Conservation (phyloP, 2,113 vertebrate species). For the Phocoena sinus region DNA sequence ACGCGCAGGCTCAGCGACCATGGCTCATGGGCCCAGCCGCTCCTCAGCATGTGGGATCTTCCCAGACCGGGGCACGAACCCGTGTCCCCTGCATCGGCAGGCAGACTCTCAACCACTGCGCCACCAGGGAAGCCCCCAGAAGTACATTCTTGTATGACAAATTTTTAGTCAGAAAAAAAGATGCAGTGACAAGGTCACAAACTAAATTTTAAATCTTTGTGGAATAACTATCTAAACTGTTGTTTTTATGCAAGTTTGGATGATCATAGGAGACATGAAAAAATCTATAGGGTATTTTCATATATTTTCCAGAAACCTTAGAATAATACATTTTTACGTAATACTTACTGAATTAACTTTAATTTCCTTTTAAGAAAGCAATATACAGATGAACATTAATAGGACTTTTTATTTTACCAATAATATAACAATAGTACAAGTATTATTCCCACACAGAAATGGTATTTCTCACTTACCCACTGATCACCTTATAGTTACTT, state of each 20-base stretch:
- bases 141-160: not conserved
- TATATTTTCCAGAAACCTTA: not conserved
- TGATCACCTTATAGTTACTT: not conserved
- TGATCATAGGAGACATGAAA: not conserved
- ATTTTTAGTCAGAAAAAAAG: constrained; percentile 5
- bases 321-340: constrained; percentile 8
- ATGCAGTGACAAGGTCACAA: not conserved
- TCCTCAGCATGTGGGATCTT: too few relatives aligned
- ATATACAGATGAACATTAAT: not conserved
- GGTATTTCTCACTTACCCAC: not conserved
- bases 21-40: too few relatives aligned
- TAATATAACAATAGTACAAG: constrained; percentile 8
- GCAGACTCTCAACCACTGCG: too few relatives aligned
- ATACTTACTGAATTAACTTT: not conserved
- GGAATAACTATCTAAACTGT: not conserved
- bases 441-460: constrained; percentile 6
- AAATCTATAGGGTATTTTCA: not conserved
- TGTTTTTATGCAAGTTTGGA: not conserved
- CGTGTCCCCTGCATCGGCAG: too few relatives aligned
- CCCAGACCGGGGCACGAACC: too few relatives aligned
- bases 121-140: not conserved
- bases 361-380: constrained; percentile 20
- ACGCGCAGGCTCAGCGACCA: too few relatives aligned
- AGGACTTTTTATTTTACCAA: constrained; percentile 10
- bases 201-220: constrained; percentile 17